Conservation (phyloP, 2,888 invertebrate genomes). For the Apocheima hispidaria region DNA sequence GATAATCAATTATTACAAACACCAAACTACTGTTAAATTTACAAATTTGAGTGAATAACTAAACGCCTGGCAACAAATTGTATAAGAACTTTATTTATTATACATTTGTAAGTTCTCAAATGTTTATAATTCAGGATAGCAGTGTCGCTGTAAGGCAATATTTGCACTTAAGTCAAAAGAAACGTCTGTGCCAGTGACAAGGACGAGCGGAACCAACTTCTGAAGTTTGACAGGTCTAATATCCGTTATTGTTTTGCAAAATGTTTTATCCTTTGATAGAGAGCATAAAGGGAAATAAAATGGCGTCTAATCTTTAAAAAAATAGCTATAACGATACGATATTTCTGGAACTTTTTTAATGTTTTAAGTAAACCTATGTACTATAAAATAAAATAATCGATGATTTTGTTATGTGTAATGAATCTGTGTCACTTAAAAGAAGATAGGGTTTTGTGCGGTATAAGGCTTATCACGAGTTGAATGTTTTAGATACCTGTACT, state of each 20-base stretch:
- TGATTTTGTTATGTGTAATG: too few species aligned
- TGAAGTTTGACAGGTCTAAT: conserved; percentile 61
- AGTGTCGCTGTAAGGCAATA: conserved; percentile 3
- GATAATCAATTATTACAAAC: too few species aligned
- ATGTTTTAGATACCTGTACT: too few species aligned
- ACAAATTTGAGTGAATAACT: too few species aligned
- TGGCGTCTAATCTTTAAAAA: conserved; percentile 15
- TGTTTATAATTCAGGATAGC: neutral
- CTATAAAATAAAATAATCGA: too few species aligned
- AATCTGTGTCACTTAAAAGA: too few species aligned
- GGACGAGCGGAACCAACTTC: conserved; percentile 41
- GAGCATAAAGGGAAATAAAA: conserved; percentile 13
- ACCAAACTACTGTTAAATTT: too few species aligned
- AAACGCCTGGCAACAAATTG: too few species aligned
- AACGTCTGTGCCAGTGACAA: conserved; percentile 37
- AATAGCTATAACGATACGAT: neutral
- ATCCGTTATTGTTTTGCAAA: conserved; percentile 61
- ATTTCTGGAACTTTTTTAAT: neutral
- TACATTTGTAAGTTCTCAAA: neutral
- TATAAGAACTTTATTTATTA: neutral
- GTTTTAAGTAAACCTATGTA: too few species aligned
- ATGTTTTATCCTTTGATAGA: conserved; percentile 54
- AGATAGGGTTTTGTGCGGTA: too few species aligned
- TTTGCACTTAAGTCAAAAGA: conserved; percentile 30
- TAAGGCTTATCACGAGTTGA: too few species aligned